Percentiles rank a stretch among this genome's conserved stretches.
phyloP scores from a whole-genome alignment of 2,113 vertebrate species.

The Heptranchias perlo region DNA sequence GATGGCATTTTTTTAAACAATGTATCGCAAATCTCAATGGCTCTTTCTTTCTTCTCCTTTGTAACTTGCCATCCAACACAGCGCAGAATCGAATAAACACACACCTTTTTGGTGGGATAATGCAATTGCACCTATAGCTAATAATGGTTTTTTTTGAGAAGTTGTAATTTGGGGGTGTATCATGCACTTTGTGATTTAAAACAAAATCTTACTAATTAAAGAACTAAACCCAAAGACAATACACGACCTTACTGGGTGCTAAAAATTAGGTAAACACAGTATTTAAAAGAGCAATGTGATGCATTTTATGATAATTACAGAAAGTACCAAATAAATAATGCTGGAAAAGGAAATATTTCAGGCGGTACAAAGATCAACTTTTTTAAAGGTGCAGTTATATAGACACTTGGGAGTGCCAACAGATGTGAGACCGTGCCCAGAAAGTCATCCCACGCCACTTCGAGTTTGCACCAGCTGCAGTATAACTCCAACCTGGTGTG shows the following conservation, averaged over 20 bases:
- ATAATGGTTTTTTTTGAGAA: background rate
- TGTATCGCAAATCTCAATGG: background rate
- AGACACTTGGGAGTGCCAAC: background rate
- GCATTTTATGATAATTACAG: background rate
- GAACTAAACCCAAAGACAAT: background rate
- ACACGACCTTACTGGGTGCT: background rate
- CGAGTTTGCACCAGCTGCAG: background rate
- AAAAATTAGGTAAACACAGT: background rate
- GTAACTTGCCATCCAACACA: background rate
- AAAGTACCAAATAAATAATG: background rate
- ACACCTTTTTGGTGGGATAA: background rate
- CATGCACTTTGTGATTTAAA: background rate
- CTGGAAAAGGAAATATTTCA: background rate
- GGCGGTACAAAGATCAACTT: background rate
- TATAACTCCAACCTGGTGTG: background rate
- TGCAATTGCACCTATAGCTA: background rate
- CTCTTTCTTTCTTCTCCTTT: background rate
- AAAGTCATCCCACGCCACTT: background rate
- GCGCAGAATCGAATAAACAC: background rate
- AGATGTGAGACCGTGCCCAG: background rate
- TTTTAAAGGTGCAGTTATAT: background rate
- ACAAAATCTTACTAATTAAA: background rate
- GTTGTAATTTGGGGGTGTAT: background rate
- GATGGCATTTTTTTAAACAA: background rate
- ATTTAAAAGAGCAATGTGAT: background rate